Conservation (phyloP, 1,140 invertebrate species). For the Forficula auricularia region DNA sequence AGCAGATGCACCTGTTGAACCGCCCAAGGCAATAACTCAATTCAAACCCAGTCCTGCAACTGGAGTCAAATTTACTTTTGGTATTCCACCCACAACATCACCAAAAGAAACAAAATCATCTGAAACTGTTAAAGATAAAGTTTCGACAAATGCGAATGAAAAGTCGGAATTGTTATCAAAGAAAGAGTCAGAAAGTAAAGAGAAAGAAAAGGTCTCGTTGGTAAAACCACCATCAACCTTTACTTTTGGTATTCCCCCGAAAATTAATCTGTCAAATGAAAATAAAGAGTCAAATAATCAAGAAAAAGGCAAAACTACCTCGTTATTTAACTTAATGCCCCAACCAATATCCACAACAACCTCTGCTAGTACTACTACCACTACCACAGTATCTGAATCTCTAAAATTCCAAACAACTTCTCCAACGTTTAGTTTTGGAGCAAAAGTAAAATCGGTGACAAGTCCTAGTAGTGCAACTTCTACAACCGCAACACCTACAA, state of each 20-base stretch:
- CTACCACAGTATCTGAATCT: not conserved
- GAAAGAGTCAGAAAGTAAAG: no score
- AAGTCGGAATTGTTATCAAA: no score
- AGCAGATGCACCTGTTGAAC: slow-evolving; percentile 13
- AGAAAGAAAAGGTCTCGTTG: no score
- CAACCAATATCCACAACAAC: not conserved
- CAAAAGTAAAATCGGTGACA: not conserved
- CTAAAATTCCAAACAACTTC: not conserved
- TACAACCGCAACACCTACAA: slow-evolving; percentile 5
- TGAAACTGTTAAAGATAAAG: slow-evolving; percentile 3
- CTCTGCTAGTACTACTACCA: not conserved
- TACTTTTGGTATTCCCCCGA: not conserved
- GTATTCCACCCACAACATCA: slow-evolving; percentile 17
- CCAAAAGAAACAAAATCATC: slow-evolving; percentile 6
- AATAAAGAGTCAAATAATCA: no score
- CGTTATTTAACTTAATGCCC: no score
- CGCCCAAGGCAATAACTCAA: not conserved
- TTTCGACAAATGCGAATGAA: no score
- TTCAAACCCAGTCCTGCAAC: slow-evolving; percentile 7
- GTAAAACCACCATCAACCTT: not conserved
- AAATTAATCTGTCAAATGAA: no score
- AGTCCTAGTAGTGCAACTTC: not conserved
- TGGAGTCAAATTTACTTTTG: slow-evolving; percentile 22
- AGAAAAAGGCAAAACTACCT: no score
- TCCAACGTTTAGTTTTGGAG: slow-evolving; percentile 4